A percentile compares a stretch with the other conserved stretches of the same genome.
phyloP scores from a whole-genome alignment of 2,797 vertebrate genomes.

The Vespertilio murinus region DNA sequence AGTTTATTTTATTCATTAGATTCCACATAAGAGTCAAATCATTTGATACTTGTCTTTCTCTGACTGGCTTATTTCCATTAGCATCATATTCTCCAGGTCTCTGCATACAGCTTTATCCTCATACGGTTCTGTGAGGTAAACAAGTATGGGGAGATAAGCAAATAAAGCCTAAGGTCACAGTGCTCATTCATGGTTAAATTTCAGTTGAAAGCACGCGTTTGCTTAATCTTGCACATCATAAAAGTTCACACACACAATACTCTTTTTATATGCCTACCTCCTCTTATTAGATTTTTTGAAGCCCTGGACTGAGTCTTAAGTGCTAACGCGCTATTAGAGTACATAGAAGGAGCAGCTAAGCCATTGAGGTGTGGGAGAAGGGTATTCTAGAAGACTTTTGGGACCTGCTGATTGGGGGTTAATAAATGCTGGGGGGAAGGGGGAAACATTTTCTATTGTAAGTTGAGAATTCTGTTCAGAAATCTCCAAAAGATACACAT shows the following conservation, averaged over 20 bases:
- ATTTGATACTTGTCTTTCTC: too few species aligned
- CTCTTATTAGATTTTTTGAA: background rate
- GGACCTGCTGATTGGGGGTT: background rate
- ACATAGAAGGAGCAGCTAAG: background rate
- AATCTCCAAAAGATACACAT: background rate
- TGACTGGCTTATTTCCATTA: too few species aligned
- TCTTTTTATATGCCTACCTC: background rate
- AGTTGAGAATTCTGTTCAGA: slow-evolving; percentile 18
- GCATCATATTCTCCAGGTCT: too few species aligned
- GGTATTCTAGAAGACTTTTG: background rate
- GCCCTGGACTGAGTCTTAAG: background rate
- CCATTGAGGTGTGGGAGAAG: background rate
- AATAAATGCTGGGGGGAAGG: fast-evolving
- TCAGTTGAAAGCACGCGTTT: background rate
- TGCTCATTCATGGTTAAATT: background rate
- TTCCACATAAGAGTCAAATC: too few species aligned
- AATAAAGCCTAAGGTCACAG: background rate
- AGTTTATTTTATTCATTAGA: too few species aligned
- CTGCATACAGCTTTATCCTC: background rate
- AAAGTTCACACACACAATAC: background rate
- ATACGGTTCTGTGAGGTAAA: background rate
- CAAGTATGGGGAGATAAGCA: background rate
- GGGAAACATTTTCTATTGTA: background rate
- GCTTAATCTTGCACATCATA: background rate
- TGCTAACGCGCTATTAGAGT: background rate